Conservation (phyloP, 2,888 invertebrate species). For the Diarsia mendica region DNA sequence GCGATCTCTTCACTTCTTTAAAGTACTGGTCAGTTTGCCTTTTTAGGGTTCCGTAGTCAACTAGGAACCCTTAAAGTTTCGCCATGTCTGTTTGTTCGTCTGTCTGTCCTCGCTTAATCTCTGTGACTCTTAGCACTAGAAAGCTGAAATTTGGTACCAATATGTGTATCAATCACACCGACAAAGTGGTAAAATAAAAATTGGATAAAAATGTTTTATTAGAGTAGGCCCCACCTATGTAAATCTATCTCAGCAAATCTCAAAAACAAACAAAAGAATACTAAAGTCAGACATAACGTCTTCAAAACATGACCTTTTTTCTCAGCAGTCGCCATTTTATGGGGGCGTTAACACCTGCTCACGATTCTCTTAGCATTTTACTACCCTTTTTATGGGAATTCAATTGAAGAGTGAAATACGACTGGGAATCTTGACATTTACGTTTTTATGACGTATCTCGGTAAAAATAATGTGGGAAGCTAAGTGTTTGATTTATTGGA, state of each 20-base stretch:
- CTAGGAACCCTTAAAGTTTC: too few relatives aligned
- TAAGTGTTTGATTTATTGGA: conserved; percentile 29
- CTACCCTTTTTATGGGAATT: conserved; percentile 51
- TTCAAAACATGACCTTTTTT: conserved; percentile 37
- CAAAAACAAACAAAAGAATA: conserved; percentile 31
- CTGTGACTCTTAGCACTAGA: too few relatives aligned
- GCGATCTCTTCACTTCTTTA: too few relatives aligned
- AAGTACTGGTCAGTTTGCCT: too few relatives aligned
- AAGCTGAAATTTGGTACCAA: too few relatives aligned
- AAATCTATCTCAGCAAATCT: not conserved
- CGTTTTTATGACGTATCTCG: conserved; percentile 19
- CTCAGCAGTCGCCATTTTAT: conserved; percentile 33
- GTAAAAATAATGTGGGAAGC: conserved; percentile 19
- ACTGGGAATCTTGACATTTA: conserved; percentile 43
- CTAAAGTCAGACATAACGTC: conserved; percentile 7
- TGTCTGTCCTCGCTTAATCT: too few relatives aligned
- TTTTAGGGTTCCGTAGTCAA: too few relatives aligned
- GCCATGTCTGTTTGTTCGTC: too few relatives aligned
- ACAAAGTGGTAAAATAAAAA: too few relatives aligned
- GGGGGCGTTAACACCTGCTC: conserved; percentile 53
- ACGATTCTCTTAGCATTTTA: conserved; percentile 58
- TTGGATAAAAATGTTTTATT: too few relatives aligned
- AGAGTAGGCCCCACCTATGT: too few relatives aligned
- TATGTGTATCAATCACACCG: too few relatives aligned
- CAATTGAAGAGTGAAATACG: conserved; percentile 58